phyloP scores from a whole-genome alignment of 2,797 vertebrate species.

The Salmo trutta region DNA sequence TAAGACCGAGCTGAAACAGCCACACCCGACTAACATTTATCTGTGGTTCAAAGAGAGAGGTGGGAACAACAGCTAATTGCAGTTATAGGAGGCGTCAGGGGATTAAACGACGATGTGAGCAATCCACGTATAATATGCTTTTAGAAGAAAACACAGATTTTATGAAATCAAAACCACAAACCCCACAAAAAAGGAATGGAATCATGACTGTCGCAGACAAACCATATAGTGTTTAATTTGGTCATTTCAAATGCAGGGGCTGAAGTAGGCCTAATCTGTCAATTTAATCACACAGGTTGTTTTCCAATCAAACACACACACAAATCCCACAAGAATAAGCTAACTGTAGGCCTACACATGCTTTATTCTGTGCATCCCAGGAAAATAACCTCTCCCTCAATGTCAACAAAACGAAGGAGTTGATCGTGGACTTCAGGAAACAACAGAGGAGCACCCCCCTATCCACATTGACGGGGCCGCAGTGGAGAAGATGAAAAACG shows the following conservation, averaged over 20 bases:
- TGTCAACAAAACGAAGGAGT: not conserved
- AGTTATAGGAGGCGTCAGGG: no score
- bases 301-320: not conserved
- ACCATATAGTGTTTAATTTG: not conserved
- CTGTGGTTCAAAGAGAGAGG: no score
- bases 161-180: not conserved
- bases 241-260: not conserved
- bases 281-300: not conserved
- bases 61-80: no score
- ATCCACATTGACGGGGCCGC: no score
- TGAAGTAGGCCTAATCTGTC: not conserved
- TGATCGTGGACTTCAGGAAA: no score
- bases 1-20: not conserved
- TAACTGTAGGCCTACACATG: not conserved
- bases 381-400: not conserved
- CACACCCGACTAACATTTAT: conserved; percentile 2
- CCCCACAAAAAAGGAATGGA: not conserved
- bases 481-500: no score
- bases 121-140: no score
- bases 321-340: no score
- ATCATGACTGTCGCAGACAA: not conserved
- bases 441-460: no score
- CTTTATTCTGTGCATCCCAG: not conserved
- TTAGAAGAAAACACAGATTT: no score
- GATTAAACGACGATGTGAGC: no score